A percentile compares a stretch with the other conserved stretches of the same genome.
Evolutionary conservation across 2,113 vertebrate species (phyloP).

Genomic region (Zootoca vivipara): DNA sequence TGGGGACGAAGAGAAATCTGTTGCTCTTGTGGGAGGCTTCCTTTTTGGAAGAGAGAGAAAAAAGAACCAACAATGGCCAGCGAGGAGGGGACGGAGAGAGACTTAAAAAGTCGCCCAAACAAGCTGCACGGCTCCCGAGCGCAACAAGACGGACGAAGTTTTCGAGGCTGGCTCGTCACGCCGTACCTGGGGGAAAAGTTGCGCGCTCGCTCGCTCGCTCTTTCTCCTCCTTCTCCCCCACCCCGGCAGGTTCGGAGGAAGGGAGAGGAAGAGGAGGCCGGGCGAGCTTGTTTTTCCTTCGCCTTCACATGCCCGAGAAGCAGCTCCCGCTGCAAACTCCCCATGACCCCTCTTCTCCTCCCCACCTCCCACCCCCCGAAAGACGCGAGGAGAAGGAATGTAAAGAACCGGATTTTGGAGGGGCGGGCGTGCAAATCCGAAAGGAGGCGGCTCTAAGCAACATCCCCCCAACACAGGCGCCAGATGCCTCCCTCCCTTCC

Average conservation of each 20-base stretch:
- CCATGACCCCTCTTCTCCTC: not conserved
- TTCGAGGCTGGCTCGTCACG: not conserved
- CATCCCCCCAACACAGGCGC: not conserved
- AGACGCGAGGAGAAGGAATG: not conserved
- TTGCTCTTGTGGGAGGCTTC: not conserved
- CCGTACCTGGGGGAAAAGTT: not conserved
- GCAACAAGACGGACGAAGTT: not conserved
- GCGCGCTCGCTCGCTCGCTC: rapidly evolving
- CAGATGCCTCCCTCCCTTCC: not conserved
- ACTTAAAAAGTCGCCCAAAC: not conserved
- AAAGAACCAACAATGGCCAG: not conserved
- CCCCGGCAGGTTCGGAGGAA: not conserved
- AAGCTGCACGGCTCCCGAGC: too few relatives aligned
- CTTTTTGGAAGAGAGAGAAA: not conserved
- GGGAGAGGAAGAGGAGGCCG: not conserved
- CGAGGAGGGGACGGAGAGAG: not conserved
- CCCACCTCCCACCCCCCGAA: not conserved
- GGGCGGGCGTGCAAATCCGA: not conserved
- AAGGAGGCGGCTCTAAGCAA: not conserved
- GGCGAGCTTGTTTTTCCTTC: not conserved
- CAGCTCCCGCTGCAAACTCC: not conserved
- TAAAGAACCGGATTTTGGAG: not conserved
- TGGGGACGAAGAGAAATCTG: not conserved
- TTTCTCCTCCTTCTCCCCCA: not conserved
- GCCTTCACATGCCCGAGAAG: not conserved